Conservation (phyloP, 2,113 vertebrate genomes). For the Carollia perspicillata region DNA sequence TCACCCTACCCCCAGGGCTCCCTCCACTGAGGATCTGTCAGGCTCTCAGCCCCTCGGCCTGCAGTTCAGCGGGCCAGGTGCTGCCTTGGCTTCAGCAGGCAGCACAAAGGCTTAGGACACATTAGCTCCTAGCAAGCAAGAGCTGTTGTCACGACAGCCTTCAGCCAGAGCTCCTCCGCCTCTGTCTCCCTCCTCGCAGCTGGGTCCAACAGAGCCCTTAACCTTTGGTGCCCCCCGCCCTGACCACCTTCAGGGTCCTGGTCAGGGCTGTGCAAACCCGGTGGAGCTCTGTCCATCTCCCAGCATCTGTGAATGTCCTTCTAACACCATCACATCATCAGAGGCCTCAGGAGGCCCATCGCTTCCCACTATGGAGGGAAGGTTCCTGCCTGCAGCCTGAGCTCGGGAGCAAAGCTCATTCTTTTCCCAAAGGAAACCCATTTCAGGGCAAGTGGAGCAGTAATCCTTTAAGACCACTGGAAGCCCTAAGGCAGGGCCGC, state of each 20-base stretch:
- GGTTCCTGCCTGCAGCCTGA: constrained; percentile 53
- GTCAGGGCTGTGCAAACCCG: background rate
- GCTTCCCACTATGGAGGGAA: constrained; percentile 53
- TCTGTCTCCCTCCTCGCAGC: background rate
- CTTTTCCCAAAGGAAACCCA: constrained; percentile 62
- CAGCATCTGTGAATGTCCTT: constrained; percentile 67
- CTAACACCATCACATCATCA: constrained; percentile 69
- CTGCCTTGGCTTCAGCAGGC: background rate
- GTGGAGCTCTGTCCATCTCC: constrained; percentile 13
- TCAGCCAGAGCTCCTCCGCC: background rate
- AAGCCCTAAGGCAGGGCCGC: background rate
- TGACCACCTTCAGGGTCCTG: background rate
- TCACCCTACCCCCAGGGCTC: background rate
- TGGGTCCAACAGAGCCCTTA: background rate
- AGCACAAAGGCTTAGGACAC: background rate
- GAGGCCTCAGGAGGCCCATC: constrained; percentile 45
- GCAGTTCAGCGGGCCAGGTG: background rate
- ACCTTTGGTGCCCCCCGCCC: fast-evolving
- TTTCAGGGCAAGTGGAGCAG: constrained; percentile 54
- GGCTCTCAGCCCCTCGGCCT: background rate
- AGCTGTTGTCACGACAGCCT: no score
- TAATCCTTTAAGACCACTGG: constrained; percentile 39
- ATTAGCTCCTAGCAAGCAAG: background rate
- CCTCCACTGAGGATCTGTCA: no score
- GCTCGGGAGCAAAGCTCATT: constrained; percentile 53